Evolutionary conservation across 2,797 vertebrate species (phyloP).

Genomic region (Gila robusta): DNA sequence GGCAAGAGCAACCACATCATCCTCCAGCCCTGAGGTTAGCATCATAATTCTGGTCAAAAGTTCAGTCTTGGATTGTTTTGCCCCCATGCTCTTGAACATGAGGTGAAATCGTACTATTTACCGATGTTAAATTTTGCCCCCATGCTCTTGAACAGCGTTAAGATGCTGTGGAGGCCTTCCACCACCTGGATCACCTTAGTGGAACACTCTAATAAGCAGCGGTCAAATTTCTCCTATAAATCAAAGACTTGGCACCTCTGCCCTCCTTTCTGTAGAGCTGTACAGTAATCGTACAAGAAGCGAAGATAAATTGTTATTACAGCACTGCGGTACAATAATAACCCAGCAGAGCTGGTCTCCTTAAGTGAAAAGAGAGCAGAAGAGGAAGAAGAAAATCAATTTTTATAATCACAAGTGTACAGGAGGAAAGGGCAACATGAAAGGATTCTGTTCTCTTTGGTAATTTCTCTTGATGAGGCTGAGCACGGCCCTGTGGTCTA

Average conservation of each 20-base stretch:
- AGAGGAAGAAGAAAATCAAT: constrained; percentile 74
- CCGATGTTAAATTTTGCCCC: too few species aligned
- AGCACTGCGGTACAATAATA: constrained; percentile 66
- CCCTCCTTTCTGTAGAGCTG: constrained; percentile 72
- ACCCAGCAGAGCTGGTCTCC: constrained; percentile 65
- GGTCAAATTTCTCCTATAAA: constrained; percentile 82
- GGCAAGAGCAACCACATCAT: not conserved
- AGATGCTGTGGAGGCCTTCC: constrained; percentile 67
- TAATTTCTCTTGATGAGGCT: constrained; percentile 72
- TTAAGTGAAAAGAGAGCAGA: constrained; percentile 15
- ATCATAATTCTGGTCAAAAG: constrained; percentile 23
- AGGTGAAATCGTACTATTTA: too few species aligned
- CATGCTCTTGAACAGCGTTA: constrained; percentile 39
- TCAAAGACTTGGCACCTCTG: constrained; percentile 78
- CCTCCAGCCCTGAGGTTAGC: not conserved
- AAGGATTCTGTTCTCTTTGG: constrained; percentile 76
- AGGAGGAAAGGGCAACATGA: constrained; percentile 76
- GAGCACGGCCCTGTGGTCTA: constrained; percentile 58
- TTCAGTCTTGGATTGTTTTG: constrained; percentile 10
- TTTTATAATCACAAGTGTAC: constrained; percentile 79
- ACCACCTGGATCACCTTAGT: constrained; percentile 72
- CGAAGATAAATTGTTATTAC: constrained; percentile 84
- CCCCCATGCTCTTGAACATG: constrained; percentile 24
- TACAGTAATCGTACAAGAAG: constrained; percentile 79
- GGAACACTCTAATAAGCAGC: constrained; percentile 79